Percentiles rank a stretch among this genome's conserved stretches.
Conservation (phyloP, 1,140 invertebrate species). For the Apis laboriosa region DNA sequence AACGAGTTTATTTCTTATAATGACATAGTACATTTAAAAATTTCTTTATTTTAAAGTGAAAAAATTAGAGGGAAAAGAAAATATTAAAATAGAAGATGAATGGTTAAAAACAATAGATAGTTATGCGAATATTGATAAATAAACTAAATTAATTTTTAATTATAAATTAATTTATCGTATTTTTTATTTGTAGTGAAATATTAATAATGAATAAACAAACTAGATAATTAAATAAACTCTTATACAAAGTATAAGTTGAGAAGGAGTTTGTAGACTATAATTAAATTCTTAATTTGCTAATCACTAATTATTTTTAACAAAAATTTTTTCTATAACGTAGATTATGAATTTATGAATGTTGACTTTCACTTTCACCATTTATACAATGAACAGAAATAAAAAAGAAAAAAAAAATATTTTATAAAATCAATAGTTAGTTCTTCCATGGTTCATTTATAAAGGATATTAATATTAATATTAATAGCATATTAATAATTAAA, state of each 20-base stretch:
- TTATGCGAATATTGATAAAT: background rate
- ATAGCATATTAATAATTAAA: too few relatives aligned
- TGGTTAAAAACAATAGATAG: background rate
- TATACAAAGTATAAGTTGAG: too few relatives aligned
- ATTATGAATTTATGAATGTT: conserved; percentile 3
- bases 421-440: background rate
- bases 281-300: background rate
- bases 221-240: background rate
- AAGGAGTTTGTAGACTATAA: background rate
- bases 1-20: background rate
- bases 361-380: conserved; percentile 26
- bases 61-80: too few relatives aligned
- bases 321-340: background rate
- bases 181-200: background rate
- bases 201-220: background rate
- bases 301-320: background rate
- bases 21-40: too few relatives aligned
- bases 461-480: too few relatives aligned
- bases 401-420: background rate
- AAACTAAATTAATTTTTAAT: background rate
- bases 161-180: too few relatives aligned
- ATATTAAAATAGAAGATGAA: background rate
- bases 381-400: background rate
- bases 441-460: too few relatives aligned
- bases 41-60: too few relatives aligned